Percentiles rank a stretch among this genome's conserved stretches.
phyloP scores from a whole-genome alignment of 2,888 invertebrate genomes.

The Ophion slaviceki region DNA sequence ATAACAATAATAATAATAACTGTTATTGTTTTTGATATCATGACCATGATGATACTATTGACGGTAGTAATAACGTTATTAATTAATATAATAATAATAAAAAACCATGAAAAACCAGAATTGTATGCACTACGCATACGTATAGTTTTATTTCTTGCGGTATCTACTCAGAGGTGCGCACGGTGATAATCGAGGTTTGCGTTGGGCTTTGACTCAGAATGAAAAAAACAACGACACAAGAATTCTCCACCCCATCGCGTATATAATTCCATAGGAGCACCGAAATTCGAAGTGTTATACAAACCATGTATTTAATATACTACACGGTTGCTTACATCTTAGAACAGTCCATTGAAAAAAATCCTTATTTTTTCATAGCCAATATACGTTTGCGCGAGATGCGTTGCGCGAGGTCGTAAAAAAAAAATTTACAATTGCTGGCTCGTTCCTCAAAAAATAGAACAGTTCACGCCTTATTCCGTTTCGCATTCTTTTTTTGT shows the following conservation, averaged over 20 bases:
- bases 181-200: background rate
- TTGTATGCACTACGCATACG: background rate
- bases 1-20: no score
- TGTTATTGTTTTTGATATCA: no score
- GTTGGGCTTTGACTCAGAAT: background rate
- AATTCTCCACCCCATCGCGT: slow-evolving; percentile 10
- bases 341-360: slow-evolving; percentile 20
- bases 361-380: slow-evolving; percentile 4
- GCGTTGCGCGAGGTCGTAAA: slow-evolving; percentile 4
- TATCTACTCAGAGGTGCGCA: slow-evolving; percentile 1
- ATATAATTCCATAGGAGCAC: slow-evolving; percentile 40
- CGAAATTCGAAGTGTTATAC: slow-evolving; percentile 30
- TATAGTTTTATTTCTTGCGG: background rate
- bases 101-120: no score
- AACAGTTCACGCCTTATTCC: background rate
- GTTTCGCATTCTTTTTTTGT: no score
- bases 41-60: no score
- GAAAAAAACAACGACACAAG: slow-evolving; percentile 35
- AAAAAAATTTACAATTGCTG: slow-evolving; percentile 4
- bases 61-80: no score
- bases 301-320: slow-evolving; percentile 23
- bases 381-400: slow-evolving; percentile 2
- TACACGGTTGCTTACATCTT: slow-evolving; percentile 25
- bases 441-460: background rate
- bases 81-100: no score